Conservation (phyloP, 2,113 vertebrate genomes). For the Rhegmatorhina hoffmannsi region DNA sequence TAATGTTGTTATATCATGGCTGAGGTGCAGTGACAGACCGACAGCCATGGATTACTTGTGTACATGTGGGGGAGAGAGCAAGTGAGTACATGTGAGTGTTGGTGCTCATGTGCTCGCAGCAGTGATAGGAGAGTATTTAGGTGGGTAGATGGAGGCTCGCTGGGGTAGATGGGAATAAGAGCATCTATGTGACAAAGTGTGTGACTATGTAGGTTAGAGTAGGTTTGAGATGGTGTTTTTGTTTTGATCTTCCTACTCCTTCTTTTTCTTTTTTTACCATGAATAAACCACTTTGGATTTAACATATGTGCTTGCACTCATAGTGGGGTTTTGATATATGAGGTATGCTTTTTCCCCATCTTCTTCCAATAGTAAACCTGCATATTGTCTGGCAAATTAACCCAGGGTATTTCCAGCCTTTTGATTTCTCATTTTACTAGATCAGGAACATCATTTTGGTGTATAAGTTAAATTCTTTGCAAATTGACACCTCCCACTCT, state of each 20-base stretch:
- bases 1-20: neutral
- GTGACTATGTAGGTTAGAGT: neutral
- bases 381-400: neutral
- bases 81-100: neutral
- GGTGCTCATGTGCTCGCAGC: neutral
- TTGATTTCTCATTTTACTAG: neutral
- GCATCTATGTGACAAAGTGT: neutral
- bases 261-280: neutral
- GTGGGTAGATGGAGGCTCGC: neutral
- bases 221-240: constrained; percentile 6
- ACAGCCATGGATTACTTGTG: neutral
- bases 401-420: neutral
- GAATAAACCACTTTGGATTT: neutral
- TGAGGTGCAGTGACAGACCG: neutral
- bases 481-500: neutral
- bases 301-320: neutral
- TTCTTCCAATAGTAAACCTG: neutral
- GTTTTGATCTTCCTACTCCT: constrained; percentile 34
- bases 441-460: neutral
- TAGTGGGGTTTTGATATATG: neutral
- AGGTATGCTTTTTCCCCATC: neutral
- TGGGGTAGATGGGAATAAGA: neutral
- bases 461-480: neutral
- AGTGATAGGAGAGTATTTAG: neutral
- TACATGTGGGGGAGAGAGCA: neutral